phyloP scores from a whole-genome alignment of 2,113 vertebrate species.

The Pelecanus crispus region DNA sequence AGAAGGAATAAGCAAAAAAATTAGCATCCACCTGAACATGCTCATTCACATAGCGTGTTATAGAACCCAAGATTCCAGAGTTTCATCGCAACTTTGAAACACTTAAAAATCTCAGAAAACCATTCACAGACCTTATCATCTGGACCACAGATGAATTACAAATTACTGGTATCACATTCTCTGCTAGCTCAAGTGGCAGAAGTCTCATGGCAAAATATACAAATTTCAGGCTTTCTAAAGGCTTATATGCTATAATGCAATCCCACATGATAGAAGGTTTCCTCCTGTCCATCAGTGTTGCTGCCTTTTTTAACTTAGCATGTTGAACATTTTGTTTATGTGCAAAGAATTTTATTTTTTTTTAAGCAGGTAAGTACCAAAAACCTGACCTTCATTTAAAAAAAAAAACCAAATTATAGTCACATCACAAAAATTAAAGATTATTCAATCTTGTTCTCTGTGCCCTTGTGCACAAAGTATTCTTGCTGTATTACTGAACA shows the following conservation, averaged over 20 bases:
- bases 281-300: not conserved
- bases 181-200: not conserved
- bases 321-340: not conserved
- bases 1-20: not conserved
- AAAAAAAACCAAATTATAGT: not conserved
- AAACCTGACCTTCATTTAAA: accelerated
- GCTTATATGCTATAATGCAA: not conserved
- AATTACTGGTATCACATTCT: not conserved
- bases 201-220: not conserved
- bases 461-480: not conserved
- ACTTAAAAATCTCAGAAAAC: not conserved
- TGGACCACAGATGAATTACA: not conserved
- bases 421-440: not conserved
- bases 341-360: not conserved
- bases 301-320: not conserved
- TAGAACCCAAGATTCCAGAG: not conserved
- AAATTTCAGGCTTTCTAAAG: not conserved
- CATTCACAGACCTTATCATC: not conserved
- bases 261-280: not conserved
- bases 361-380: not conserved
- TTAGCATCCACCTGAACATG: not conserved
- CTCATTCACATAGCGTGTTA: not conserved
- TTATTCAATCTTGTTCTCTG: not conserved
- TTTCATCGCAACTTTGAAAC: not conserved
- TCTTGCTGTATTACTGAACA: not conserved